These are phyloP conservation scores for Furnarius figulus DNA, from an alignment of 2,113 vertebrate genomes.

Conservation along the genomic window DNA sequence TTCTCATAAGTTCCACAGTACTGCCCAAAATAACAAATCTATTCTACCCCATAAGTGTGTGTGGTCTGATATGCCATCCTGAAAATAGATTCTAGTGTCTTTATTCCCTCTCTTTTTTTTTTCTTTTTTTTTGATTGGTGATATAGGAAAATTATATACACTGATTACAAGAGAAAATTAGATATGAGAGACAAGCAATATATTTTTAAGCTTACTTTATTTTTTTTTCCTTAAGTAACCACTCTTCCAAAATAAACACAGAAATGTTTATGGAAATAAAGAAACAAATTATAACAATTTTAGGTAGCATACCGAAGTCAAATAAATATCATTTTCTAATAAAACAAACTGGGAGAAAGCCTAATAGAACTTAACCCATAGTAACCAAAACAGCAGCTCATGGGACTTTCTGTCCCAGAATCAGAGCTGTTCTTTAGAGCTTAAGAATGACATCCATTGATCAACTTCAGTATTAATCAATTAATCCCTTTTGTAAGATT, in stretches of 20 bases:
- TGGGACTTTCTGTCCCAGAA: neutral
- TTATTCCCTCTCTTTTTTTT: neutral
- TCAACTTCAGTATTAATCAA: neutral
- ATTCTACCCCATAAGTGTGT: constrained; percentile 17
- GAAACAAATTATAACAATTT: constrained; percentile 58
- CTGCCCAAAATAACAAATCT: constrained; percentile 67
- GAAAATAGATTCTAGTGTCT: constrained; percentile 38
- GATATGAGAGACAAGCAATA: neutral
- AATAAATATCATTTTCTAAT: constrained; percentile 64
- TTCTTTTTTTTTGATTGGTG: neutral
- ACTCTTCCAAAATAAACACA: constrained; percentile 51
- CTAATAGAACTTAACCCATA: constrained; percentile 44
- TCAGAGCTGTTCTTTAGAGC: neutral
- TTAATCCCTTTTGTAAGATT: neutral
- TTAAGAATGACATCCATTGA: neutral
- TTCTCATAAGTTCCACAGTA: constrained; percentile 61
- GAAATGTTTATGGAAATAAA: constrained; percentile 60
- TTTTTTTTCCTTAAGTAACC: neutral
- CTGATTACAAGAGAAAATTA: neutral
- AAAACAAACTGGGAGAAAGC: constrained; percentile 46
- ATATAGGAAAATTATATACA: constrained; percentile 8
- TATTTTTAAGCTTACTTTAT: neutral
- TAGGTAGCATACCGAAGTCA: constrained; percentile 59
- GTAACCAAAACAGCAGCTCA: constrained; percentile 5
- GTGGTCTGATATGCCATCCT: constrained; percentile 57